A percentile compares a stretch with the other conserved stretches of the same genome.
phyloP scores from a whole-genome alignment of 2,797 vertebrate species.

The Miopithecus talapoin region DNA sequence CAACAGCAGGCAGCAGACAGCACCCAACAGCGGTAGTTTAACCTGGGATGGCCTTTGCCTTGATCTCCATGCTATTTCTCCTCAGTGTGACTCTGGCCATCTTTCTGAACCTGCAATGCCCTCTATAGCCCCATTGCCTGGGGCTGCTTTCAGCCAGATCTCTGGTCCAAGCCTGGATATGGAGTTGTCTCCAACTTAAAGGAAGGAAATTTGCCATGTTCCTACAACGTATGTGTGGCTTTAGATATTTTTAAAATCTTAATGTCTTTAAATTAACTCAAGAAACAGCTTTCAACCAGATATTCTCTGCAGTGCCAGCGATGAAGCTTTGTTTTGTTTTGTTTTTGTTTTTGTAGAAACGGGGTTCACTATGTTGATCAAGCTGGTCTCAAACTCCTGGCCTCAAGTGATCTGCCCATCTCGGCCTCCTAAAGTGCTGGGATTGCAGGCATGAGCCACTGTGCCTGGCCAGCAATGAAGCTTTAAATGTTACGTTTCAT shows the following conservation, averaged over 20 bases:
- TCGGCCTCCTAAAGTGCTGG: too few species aligned
- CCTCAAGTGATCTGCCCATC: too few species aligned
- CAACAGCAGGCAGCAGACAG: not conserved
- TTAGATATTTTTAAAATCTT: conserved; percentile 57
- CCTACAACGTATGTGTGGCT: conserved; percentile 47
- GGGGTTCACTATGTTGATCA: too few species aligned
- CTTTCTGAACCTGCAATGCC: not conserved
- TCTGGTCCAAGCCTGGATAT: conserved; percentile 49
- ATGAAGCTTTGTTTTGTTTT: not conserved
- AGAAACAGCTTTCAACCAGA: conserved; percentile 20
- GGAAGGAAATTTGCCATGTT: conserved; percentile 65
- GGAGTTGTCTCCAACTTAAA: conserved; percentile 55
- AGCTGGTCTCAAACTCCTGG: too few species aligned
- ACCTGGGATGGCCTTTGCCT: conserved; percentile 49
- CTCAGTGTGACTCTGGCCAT: conserved; percentile 31
- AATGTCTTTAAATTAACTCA: conserved; percentile 23
- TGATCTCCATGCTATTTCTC: conserved; percentile 61
- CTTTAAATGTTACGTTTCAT: conserved; percentile 42
- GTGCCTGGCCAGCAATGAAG: not conserved
- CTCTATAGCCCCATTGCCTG: not conserved
- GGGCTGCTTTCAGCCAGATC: conserved; percentile 34
- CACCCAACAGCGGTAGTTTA: conserved; percentile 53
- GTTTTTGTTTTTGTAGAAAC: not conserved
- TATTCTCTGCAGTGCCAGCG: not conserved
- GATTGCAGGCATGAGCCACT: too few species aligned